Evolutionary conservation across 2,113 vertebrate genomes (phyloP).

Genomic region (Alosa alosa): DNA sequence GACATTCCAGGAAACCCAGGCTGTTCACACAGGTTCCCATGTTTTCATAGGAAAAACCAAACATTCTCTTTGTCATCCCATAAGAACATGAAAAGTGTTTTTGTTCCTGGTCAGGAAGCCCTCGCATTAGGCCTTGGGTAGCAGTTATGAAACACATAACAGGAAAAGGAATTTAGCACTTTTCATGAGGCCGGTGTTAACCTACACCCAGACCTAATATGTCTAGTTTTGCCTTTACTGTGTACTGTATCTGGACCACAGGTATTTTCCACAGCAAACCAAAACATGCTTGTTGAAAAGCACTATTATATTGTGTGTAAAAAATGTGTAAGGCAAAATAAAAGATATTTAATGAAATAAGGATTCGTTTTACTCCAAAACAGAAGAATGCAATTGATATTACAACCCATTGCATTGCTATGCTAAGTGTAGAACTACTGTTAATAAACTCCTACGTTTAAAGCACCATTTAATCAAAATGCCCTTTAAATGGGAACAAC

Average conservation of each 20-base stretch:
- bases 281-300: background rate
- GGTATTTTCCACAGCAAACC: background rate
- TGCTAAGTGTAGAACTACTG: too few species aligned
- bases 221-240: background rate
- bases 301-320: background rate
- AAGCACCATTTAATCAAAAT: background rate
- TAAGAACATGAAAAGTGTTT: constrained; percentile 57
- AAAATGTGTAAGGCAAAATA: background rate
- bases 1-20: constrained; percentile 66
- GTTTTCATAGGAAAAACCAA: constrained; percentile 57
- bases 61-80: constrained; percentile 59
- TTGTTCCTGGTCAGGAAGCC: constrained; percentile 54
- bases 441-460: background rate
- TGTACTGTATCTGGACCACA: background rate
- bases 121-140: constrained; percentile 44
- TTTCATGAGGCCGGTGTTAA: constrained; percentile 31
- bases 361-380: background rate
- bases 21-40: constrained; percentile 56
- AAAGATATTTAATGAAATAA: too few species aligned
- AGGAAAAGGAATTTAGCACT: constrained; percentile 49
- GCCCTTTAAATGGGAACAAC: background rate
- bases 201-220: background rate
- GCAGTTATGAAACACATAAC: constrained; percentile 46
- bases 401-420: background rate
- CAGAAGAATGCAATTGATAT: too few species aligned